A percentile compares a stretch with the other conserved stretches of the same genome.
Conservation (phyloP, 2,797 vertebrate genomes). For the Onychomys torridus region DNA sequence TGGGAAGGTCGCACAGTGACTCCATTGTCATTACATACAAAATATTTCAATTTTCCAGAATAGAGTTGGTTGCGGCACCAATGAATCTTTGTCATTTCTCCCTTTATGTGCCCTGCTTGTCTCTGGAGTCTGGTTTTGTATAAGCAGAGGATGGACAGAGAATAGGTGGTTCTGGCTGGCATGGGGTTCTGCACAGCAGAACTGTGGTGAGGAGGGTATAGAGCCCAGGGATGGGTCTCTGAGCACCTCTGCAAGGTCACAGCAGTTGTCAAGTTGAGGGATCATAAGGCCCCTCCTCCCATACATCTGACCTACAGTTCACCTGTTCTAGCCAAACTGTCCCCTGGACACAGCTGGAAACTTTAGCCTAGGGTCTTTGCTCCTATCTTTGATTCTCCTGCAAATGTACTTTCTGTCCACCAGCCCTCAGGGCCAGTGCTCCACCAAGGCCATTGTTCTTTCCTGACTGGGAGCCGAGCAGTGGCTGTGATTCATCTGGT, state of each 20-base stretch:
- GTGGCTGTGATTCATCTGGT: not conserved
- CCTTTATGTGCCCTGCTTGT: not conserved
- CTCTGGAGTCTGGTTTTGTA: constrained; percentile 53
- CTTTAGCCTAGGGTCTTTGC: not conserved
- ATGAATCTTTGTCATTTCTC: constrained; percentile 66
- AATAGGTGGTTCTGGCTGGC: not conserved
- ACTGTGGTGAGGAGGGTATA: not conserved
- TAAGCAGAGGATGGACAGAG: not conserved
- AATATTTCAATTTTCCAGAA: constrained; percentile 80
- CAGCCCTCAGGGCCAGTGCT: not conserved
- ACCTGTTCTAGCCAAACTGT: not conserved
- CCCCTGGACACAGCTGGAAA: not conserved
- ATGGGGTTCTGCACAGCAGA: rapidly evolving
- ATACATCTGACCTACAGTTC: not conserved
- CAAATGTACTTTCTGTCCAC: not conserved
- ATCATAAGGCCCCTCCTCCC: not conserved
- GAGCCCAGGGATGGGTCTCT: not conserved
- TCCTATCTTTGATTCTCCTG: not conserved
- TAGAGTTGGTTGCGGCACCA: constrained; percentile 15
- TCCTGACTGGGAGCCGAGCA: rapidly evolving
- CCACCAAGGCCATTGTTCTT: rapidly evolving
- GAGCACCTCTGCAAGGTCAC: not conserved
- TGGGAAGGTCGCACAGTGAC: constrained; percentile 50
- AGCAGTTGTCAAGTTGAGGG: not conserved
- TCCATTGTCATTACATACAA: constrained; percentile 66